Percentiles rank a stretch among this genome's conserved stretches.
Evolutionary conservation across 2,797 vertebrate genomes (phyloP).

Genomic region (Tadarida brasiliensis): DNA sequence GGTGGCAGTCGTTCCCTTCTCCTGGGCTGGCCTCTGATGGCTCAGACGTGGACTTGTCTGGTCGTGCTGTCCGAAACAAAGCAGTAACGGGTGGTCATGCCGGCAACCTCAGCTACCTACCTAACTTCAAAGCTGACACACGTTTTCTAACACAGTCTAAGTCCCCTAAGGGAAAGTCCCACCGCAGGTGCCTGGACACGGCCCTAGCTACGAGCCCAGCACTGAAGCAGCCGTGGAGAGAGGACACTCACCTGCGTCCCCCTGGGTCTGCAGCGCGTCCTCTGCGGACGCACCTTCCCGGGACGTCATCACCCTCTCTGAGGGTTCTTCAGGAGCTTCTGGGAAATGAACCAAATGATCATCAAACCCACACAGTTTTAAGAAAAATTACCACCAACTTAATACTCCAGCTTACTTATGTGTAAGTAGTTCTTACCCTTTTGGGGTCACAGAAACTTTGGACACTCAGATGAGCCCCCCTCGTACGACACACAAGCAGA

Average conservation of each 20-base stretch:
- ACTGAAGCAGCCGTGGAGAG: not conserved
- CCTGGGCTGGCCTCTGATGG: conserved; percentile 75
- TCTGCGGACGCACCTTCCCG: conserved; percentile 77
- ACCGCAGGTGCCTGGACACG: too few species aligned
- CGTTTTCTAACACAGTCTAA: not conserved
- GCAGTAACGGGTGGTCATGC: not conserved
- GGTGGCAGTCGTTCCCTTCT: not conserved
- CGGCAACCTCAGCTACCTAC: not conserved
- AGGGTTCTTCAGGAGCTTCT: conserved; percentile 83
- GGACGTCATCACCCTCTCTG: conserved; percentile 68
- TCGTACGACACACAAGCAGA: not conserved
- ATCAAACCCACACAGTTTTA: conserved; percentile 23
- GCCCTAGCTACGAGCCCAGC: not conserved
- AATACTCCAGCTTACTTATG: not conserved
- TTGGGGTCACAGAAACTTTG: not conserved
- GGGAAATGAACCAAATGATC: conserved; percentile 67
- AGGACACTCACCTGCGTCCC: conserved; percentile 78
- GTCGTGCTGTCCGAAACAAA: conserved; percentile 73
- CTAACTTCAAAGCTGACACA: not conserved
- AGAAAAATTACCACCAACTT: conserved; percentile 17
- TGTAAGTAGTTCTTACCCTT: not conserved
- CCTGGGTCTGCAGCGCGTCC: conserved; percentile 53
- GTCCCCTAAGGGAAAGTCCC: too few species aligned
- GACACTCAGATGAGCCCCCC: not conserved
- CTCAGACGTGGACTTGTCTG: conserved; percentile 73